Evolutionary conservation across 64 coral and sea anemone species (phyloP), one percentile per base, ranked within the genome.

Genomic region (Dendronephthya gigantea): DNA sequence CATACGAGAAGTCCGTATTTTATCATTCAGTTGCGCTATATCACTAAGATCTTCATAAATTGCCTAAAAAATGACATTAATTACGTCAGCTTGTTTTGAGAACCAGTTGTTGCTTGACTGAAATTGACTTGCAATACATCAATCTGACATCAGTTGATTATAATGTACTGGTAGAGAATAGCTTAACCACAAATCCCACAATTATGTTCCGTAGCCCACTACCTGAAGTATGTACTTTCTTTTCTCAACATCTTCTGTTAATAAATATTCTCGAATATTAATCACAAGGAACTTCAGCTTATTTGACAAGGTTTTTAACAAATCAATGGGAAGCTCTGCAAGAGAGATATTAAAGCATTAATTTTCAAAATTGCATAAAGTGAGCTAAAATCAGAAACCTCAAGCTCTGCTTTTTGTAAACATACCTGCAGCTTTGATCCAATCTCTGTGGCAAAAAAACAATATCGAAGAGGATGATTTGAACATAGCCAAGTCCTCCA

Each of bases 391-490:
- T n/a, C n/a, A n/a, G n/a, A n/a, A n/a, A n/a, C n/a, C n/a, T n/a
- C n/a, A n/a, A n/a, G n/a, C n/a, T n/a, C n/a, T n/a, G n/a, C n/a
- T n/a, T n/a, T n/a, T n/a, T n/a, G n/a, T n/a, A n/a, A n/a, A n/a
- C n/a, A n/a, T 93, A 93, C 95, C 95, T 91, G 92, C 74, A 38
- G 87, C 39, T 3, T 87, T 59, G 81, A 89, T 84, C 95, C 95
- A 98, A 36, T 98, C 95, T 45, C 95, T 86, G 19, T 98, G 95
- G 82, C 92, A 98, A 55, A 98, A 98, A 68, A 98, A 98, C 32
- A 98, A 89, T 35, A 98, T 66, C 35, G 93, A 84, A 8, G 93
- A 87, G 17, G 91, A 89, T 55, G 89, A 92, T 87, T 98, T 98
- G 29, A 98, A 98, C 81, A 93, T 66, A 34, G 95, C 95, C 50